Base-by-base conservation (phyloP, 1,140 invertebrate species). In the Drosophila nikananu region DNA sequence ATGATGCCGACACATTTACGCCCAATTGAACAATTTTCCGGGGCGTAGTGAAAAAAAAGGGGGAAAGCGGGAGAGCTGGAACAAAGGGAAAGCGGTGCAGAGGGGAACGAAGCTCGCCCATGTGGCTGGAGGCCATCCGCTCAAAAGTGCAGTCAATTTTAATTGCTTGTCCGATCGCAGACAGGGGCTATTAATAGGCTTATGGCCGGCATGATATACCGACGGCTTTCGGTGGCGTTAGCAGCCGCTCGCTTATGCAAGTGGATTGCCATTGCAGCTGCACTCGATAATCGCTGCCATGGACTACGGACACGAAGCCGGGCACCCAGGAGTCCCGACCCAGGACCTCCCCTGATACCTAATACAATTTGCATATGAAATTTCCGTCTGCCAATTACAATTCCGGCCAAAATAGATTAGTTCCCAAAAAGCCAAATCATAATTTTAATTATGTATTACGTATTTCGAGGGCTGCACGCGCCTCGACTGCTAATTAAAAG, bases 141-240 rank as follows among this genome's bases (percentile, higher is more conserved):
- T 86, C 72, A 76, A 89, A 90, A 89, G 86, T 90, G 84, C 74
- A 89, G 84, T 89, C 84, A 89, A 90, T 89, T 89, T 90, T 90
- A 89, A 89, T 89, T 89, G 84, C 87, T 89, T 89, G 84, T 79
- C 81, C 71, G 84, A 89, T 84, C 81, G 77, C 84, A 81, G 81
- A 76, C 84, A 80, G 83, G 66, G 74, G 81, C 84, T 89, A 89
- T 89, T 89, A 89, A 89, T 89, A 90, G 84, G 84, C 84, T 89
- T 89, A 89, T 84, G 81, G 86, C 63, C 73, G 81, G 73, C 80
- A 84, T 89, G 86, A 90, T 90, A 89, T 76, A 89, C 74, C 83
- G 75, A 32, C 60, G 82, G 81, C 81, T 84, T 83, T 86, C 55
- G 52, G 58, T 41, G 72, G 74, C 82, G 80, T 86, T 86, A 73